These are phyloP conservation scores for Scaptomyza hsui DNA, from an alignment of 1,140 invertebrate genomes.

Conservation along the genomic window DNA sequence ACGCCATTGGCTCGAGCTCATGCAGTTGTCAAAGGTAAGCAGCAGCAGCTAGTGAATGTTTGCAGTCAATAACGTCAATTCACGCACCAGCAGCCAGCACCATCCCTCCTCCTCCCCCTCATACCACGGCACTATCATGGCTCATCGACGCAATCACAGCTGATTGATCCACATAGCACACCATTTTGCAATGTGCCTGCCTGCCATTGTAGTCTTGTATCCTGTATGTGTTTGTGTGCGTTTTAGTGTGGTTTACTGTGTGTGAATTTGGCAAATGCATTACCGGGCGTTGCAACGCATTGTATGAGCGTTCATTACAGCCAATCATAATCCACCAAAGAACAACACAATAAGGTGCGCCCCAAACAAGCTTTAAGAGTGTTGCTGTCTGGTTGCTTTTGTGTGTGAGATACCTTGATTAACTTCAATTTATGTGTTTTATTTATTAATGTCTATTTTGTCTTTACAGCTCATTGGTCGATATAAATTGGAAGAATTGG, in stretches of 20 bases:
- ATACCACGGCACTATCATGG: neutral
- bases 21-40: constrained; percentile 91
- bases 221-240: constrained; percentile 8
- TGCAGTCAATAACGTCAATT: constrained; percentile 6
- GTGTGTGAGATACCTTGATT: neutral
- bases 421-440: neutral
- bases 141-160: constrained; percentile 7
- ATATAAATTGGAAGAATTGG: constrained; percentile 63
- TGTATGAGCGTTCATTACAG: constrained; percentile 9
- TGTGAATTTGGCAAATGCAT: constrained; percentile 53
- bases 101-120: neutral
- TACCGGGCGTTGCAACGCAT: constrained; percentile 38
- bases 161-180: constrained; percentile 15
- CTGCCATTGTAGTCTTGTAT: neutral
- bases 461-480: constrained; percentile 59
- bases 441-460: neutral
- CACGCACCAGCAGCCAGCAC: neutral
- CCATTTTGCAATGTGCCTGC: neutral
- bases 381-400: neutral
- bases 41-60: constrained; percentile 23
- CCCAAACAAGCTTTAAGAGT: neutral
- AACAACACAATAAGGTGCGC: neutral
- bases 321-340: neutral
- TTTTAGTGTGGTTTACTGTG: constrained; percentile 15
- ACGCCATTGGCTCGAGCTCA: constrained; percentile 94